Base-by-base conservation (phyloP, 1,140 invertebrate species). In the Atta cephalotes region DNA sequence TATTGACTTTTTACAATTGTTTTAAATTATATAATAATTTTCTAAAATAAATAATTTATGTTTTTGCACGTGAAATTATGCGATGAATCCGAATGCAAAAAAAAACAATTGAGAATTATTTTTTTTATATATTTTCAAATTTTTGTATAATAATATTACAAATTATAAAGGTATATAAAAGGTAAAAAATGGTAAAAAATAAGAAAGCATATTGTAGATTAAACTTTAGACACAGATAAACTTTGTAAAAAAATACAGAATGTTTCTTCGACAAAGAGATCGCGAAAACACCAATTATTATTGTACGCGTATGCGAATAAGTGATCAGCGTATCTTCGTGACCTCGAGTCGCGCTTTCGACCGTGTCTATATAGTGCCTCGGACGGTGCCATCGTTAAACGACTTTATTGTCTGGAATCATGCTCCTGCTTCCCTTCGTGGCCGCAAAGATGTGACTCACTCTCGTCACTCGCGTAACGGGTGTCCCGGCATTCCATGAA, bases 341-440 rank as follows among this genome's bases (percentile, higher is more conserved):
- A 18, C 56, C 68, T 80, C 58, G 70, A 62, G 18, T 60, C 21
- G 51, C 18, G 31, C 14, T 74, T 72, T 82, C 39, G 66, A 21
- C 3, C 45, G 51, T 49, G 39, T 58, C 31, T 74, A 80, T 60
- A 9, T 60, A 9, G 31, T 63, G 53, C 6, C 53, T 56, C 53
- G 21, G n/a, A 72, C 21, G 79, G 60, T 77, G 68, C 62, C 74
- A 87, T 90, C 77, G 87, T 92, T 88, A 90, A 92, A 85, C 85
- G 71, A 63, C 80, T 88, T 91, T 87, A 92, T 92, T 92, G 90
- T 92, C 78, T 91, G 74, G 88, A 89, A 91, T 92, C 87, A 88
- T 87, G 87, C 76, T 87, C 88, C 86, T 86, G 71, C 76, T 87
- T 82, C 79, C 63, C 72, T 66, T 89, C 78, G 74, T 78, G 86